These are phyloP conservation scores for Reinhardtius hippoglossoides DNA, from an alignment of 2,113 vertebrate species.

Conservation along the genomic window DNA sequence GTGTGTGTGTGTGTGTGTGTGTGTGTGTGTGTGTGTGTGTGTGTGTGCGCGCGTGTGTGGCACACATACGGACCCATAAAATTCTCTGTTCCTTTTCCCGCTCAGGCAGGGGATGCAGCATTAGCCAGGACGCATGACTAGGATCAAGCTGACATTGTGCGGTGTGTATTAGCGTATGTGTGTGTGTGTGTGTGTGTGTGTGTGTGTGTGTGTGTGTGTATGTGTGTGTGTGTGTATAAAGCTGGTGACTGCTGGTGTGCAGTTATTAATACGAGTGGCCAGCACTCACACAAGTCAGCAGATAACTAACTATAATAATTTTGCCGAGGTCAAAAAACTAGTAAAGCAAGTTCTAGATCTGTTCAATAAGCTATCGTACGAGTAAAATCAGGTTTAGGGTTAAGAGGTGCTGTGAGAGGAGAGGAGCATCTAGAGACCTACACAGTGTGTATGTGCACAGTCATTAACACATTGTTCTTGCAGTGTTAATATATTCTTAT, in stretches of 20 bases:
- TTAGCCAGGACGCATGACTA: conserved; percentile 60
- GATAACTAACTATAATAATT: conserved; percentile 30
- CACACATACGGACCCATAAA: conserved; percentile 2
- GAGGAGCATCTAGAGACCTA: neutral
- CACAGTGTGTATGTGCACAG: neutral
- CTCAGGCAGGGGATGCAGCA: conserved; percentile 21
- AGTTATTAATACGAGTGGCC: conserved; percentile 35
- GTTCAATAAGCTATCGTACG: neutral
- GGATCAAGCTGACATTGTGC: conserved; percentile 41
- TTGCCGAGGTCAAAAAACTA: conserved; percentile 13
- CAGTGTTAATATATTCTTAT: neutral
- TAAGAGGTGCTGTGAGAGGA: neutral
- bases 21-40: too few relatives aligned
- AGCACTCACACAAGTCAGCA: conserved; percentile 43
- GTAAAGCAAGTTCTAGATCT: neutral
- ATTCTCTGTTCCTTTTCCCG: conserved; percentile 35
- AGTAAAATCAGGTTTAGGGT: neutral
- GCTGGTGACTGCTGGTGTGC: conserved; percentile 7
- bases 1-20: neutral
- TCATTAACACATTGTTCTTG: neutral
- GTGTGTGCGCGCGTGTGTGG: neutral
- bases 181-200: conserved; percentile 21
- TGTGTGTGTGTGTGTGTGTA: conserved; percentile 2
- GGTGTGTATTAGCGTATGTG: conserved; percentile 18
- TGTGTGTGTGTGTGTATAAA: conserved; percentile 16